Conservation (phyloP, 2,888 invertebrate genomes). For the Tolmerus cingulatus region DNA sequence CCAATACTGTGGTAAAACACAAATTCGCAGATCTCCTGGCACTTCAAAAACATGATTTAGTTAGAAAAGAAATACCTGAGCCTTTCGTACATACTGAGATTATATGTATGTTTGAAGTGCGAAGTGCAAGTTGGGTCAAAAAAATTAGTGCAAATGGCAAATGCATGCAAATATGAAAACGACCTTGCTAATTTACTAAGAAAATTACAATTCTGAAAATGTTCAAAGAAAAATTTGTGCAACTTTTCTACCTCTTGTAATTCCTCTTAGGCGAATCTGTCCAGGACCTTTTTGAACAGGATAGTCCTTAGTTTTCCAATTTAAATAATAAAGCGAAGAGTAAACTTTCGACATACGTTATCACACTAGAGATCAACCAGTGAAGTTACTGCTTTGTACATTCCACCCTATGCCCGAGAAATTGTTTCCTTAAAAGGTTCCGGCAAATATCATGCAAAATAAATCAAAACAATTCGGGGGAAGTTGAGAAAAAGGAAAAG, state of each 20-base stretch:
- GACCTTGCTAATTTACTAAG: neutral
- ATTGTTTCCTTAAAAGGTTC: neutral
- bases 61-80: no score
- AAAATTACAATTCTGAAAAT: neutral
- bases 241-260: neutral
- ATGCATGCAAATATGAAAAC: no score
- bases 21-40: no score
- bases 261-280: neutral
- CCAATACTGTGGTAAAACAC: no score
- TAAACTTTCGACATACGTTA: neutral
- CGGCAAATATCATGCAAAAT: neutral
- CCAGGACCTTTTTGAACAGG: neutral
- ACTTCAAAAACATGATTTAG: no score
- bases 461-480: neutral
- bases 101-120: no score
- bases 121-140: no score
- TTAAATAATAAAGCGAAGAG: neutral
- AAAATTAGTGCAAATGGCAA: no score
- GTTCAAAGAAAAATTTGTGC: neutral
- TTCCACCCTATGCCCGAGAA: neutral
- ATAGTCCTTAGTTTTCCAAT: neutral
- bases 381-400: neutral
- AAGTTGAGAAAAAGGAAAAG: neutral
- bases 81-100: no score
- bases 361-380: neutral